Evolutionary conservation across 1,140 invertebrate genomes (phyloP).

Genomic region (Aphaenogaster ashmeadi): DNA sequence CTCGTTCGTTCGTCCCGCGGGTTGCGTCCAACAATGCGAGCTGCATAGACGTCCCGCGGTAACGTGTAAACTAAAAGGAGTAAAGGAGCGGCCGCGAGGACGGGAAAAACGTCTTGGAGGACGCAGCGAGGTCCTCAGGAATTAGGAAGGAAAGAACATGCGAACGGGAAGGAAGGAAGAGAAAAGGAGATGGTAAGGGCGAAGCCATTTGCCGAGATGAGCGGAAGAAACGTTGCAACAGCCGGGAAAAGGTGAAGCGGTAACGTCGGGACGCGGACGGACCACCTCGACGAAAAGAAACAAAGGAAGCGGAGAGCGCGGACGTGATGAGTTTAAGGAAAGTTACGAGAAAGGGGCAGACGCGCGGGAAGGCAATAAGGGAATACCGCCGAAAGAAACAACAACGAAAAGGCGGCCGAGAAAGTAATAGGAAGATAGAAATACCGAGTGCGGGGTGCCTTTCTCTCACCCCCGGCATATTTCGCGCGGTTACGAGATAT

Average conservation of each 20-base stretch:
- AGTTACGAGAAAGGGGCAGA: slow-evolving; percentile 53
- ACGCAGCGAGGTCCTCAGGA: slow-evolving; percentile 18
- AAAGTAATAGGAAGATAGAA: slow-evolving; percentile 62
- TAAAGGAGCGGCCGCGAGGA: not conserved
- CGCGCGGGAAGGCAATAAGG: slow-evolving; percentile 58
- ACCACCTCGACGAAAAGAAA: slow-evolving; percentile 59
- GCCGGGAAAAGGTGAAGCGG: slow-evolving; percentile 47
- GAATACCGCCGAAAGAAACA: slow-evolving; percentile 64
- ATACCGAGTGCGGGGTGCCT: slow-evolving; percentile 15
- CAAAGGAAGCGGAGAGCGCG: slow-evolving; percentile 54
- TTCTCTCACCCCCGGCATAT: slow-evolving; percentile 21
- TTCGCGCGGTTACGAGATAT: slow-evolving; percentile 57
- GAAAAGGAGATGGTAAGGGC: not conserved
- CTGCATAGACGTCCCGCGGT: slow-evolving; percentile 20
- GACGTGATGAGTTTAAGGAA: slow-evolving; percentile 64
- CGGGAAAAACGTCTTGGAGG: slow-evolving; percentile 32
- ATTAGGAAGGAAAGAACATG: slow-evolving; percentile 17
- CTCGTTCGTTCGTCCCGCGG: slow-evolving; percentile 30
- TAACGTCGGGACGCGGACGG: slow-evolving; percentile 40
- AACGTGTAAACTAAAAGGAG: slow-evolving; percentile 12
- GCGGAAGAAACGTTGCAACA: slow-evolving; percentile 46
- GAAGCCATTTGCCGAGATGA: slow-evolving; percentile 48
- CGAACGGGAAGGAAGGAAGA: not conserved
- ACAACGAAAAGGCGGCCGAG: slow-evolving; percentile 52
- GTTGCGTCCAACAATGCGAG: slow-evolving; percentile 3